These are phyloP conservation scores for Tadarida brasiliensis DNA, from an alignment of 2,797 vertebrate genomes.

Conservation along the genomic window DNA sequence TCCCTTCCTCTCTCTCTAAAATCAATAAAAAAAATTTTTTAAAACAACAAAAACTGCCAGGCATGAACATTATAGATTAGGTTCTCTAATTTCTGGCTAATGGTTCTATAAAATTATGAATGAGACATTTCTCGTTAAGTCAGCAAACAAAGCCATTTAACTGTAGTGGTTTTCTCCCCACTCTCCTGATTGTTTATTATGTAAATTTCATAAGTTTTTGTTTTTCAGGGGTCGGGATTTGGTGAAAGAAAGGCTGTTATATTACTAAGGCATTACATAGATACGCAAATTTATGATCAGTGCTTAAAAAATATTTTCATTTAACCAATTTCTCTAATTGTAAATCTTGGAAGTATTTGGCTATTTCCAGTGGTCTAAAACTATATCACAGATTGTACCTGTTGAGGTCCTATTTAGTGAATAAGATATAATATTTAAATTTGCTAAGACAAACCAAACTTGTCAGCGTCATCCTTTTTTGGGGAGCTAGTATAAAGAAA, in stretches of 20 bases:
- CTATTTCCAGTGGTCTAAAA: conserved; percentile 27
- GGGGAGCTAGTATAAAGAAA: neutral
- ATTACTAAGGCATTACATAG: neutral
- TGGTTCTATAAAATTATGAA: neutral
- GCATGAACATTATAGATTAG: conserved; percentile 45
- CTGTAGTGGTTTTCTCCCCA: neutral
- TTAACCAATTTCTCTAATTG: neutral
- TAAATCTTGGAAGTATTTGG: conserved; percentile 27
- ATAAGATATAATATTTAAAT: conserved; percentile 17
- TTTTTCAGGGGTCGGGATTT: neutral
- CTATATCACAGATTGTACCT: neutral
- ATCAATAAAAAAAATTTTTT: neutral
- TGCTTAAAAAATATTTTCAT: conserved; percentile 8
- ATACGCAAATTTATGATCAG: neutral
- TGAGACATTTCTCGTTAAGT: conserved; percentile 27
- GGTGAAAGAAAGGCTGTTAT: neutral
- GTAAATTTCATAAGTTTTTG: neutral
- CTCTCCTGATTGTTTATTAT: neutral
- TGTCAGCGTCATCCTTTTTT: neutral
- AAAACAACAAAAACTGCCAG: conserved; percentile 40
- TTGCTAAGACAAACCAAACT: neutral
- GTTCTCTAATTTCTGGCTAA: conserved; percentile 5
- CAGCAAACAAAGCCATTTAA: conserved; percentile 26
- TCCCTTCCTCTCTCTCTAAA: no score
- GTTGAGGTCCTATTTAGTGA: neutral